Base-by-base conservation (phyloP, 1,140 invertebrate species). In the Drosophila cardini region DNA sequence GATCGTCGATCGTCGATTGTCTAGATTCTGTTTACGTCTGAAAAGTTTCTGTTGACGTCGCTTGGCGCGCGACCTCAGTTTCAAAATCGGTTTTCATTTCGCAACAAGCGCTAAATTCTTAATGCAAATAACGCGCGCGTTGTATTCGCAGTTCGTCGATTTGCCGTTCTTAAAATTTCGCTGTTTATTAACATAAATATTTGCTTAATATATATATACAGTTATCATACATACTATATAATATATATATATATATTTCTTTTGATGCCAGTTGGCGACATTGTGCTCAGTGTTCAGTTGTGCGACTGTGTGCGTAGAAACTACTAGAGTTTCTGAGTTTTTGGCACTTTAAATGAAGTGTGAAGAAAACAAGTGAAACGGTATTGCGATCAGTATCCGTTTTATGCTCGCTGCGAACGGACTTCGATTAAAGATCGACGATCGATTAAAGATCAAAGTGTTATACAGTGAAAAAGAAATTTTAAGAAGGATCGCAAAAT, bases 81-180 rank as follows among this genome's bases (percentile, higher is more conserved):
- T 75, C 16, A 72, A 72, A 83, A 87, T 84, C 80, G 76, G 69
- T 87, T 87, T 80, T 70, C 76, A 75, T 80, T 87, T 87, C 63
- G 83, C 83, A 87, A 89, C 83, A 89, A 87, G 80, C 84, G 70
- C 58, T 68, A 67, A 87, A 87, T 84, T 84, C 63, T 76, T 69
- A 77, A 72, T 64, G 80, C 77, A 89, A 87, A 87, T 64, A 89
- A 73, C 21, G 21, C 21, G 68, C 57, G 34, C 76, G 76, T 72
- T 76, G 71, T 68, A 73, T 78, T 80, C 68, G 73, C 68, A 65
- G 65, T 70, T 85, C 84, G 55, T 26, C 68, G 13, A 52, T 68
- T 78, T 69, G 71, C 58, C 52, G 58, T 77, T 80, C 72, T 85
- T 86, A 78, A 70, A 72, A 81, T 78, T 75, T 53, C 60, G 52